These are phyloP conservation scores for Sclerodermus sp. DNA, from an alignment of 2,888 invertebrate species.

Conservation along the genomic window DNA sequence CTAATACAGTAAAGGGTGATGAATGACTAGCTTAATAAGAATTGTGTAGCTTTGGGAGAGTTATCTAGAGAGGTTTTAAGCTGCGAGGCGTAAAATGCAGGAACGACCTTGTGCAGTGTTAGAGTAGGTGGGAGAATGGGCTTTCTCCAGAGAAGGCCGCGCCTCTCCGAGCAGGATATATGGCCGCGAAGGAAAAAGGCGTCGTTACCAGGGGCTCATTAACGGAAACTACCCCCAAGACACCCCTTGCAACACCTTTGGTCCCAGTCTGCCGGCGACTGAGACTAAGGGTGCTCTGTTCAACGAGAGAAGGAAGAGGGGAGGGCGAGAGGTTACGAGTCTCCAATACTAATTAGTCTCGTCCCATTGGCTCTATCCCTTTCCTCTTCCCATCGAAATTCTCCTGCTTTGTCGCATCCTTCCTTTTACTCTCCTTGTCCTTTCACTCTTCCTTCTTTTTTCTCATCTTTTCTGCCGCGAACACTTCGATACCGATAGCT, in stretches of 20 bases:
- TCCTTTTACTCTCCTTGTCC: conserved; percentile 22
- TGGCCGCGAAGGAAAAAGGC: conserved; percentile 40
- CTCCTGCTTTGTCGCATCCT: conserved; percentile 11
- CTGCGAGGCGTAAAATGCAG: no score
- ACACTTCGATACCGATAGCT: background rate
- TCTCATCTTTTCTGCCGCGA: background rate
- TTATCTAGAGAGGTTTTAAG: background rate
- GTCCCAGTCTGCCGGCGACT: conserved; percentile 12
- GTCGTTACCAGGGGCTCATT: conserved; percentile 53
- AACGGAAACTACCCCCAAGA: conserved; percentile 49
- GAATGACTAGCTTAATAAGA: no score
- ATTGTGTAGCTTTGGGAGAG: background rate
- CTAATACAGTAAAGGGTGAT: no score
- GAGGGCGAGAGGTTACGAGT: conserved; percentile 13
- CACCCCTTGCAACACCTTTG: conserved; percentile 42
- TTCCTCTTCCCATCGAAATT: no score
- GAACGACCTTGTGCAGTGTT: background rate
- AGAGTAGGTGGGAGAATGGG: background rate
- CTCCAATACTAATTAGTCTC: conserved; percentile 43
- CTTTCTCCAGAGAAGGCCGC: background rate
- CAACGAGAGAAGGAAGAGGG: conserved; percentile 11
- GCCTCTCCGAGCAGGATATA: conserved; percentile 29
- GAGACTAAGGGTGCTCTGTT: conserved; percentile 8
- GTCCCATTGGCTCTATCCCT: no score
- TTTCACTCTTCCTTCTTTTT: conserved; percentile 7